phyloP scores from a whole-genome alignment of 2,888 invertebrate species.

The Ptychoptera contaminata region DNA sequence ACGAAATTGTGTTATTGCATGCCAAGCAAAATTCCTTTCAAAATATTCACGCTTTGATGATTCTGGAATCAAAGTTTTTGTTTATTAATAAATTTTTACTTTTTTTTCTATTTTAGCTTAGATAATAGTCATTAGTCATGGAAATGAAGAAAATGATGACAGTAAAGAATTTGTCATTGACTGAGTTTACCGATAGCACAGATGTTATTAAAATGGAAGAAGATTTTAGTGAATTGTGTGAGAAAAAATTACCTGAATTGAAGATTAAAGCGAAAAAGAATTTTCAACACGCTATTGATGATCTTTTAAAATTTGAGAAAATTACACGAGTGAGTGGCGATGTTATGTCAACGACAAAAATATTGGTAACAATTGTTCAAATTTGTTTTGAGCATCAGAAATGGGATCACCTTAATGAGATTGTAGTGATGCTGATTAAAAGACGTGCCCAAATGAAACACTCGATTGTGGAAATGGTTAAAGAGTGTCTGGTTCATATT shows the following conservation, averaged over 20 bases:
- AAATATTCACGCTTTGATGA: constrained; percentile 63
- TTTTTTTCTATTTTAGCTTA: background rate
- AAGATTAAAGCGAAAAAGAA: constrained; percentile 35
- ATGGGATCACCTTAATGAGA: constrained; percentile 78
- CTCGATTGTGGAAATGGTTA: constrained; percentile 83
- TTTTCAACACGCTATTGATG: constrained; percentile 5
- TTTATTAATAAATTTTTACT: background rate
- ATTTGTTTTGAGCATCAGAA: constrained; percentile 73
- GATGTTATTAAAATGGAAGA: constrained; percentile 55
- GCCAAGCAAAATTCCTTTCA: constrained; percentile 76
- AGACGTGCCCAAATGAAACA: constrained; percentile 76
- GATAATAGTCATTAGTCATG: background rate
- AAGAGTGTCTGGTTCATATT: constrained; percentile 74
- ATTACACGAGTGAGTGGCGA: constrained; percentile 55
- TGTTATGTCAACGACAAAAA: constrained; percentile 74
- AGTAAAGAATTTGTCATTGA: background rate
- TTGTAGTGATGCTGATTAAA: constrained; percentile 73
- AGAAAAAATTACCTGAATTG: constrained; percentile 76
- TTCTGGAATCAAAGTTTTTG: constrained; percentile 15
- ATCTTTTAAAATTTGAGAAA: constrained; percentile 6
- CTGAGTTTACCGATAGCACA: background rate
- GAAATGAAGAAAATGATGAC: constrained; percentile 1
- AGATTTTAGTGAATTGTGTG: constrained; percentile 75
- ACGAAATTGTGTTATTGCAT: constrained; percentile 61
- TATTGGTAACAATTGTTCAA: constrained; percentile 75